Evolutionary conservation across 2,888 invertebrate species (phyloP).

Genomic region (Leucania comma): DNA sequence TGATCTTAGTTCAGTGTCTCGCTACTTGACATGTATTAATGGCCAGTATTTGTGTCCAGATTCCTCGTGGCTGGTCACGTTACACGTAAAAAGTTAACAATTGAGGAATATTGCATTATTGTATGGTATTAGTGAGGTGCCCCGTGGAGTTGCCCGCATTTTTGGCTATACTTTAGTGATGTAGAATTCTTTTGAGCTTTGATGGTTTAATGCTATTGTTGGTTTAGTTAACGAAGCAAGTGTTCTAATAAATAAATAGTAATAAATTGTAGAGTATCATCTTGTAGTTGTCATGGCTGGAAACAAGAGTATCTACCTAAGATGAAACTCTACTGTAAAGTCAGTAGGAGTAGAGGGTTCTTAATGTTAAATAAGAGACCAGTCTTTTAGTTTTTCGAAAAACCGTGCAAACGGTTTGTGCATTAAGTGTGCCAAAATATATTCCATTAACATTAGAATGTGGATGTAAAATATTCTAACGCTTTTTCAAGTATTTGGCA

Average conservation of each 20-base stretch:
- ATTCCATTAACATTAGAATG: no score
- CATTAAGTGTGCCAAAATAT: no score
- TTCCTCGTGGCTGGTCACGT: conserved; percentile 76
- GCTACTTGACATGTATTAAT: conserved; percentile 88
- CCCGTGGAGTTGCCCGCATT: conserved; percentile 63
- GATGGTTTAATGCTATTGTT: conserved; percentile 17
- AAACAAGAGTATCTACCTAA: neutral
- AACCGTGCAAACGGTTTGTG: no score
- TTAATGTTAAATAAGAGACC: neutral
- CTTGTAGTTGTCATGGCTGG: neutral
- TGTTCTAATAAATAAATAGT: conserved; percentile 4
- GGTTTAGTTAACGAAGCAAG: neutral
- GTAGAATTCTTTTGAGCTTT: conserved; percentile 23
- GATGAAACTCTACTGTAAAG: neutral
- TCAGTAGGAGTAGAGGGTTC: neutral
- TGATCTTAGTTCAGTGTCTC: conserved; percentile 87
- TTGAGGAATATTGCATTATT: conserved; percentile 65
- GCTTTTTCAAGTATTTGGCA: no score
- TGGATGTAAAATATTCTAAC: no score
- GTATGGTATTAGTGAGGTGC: conserved; percentile 46
- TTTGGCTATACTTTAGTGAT: conserved; percentile 43
- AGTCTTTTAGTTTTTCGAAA: no score
- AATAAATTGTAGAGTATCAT: neutral
- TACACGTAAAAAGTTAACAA: conserved; percentile 66
- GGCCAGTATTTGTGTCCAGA: conserved; percentile 84